A percentile compares a stretch with the other conserved stretches of the same genome.
These are phyloP conservation scores for Okapia johnstoni DNA, from an alignment of 2,113 vertebrate genomes.

Conservation along the genomic window DNA sequence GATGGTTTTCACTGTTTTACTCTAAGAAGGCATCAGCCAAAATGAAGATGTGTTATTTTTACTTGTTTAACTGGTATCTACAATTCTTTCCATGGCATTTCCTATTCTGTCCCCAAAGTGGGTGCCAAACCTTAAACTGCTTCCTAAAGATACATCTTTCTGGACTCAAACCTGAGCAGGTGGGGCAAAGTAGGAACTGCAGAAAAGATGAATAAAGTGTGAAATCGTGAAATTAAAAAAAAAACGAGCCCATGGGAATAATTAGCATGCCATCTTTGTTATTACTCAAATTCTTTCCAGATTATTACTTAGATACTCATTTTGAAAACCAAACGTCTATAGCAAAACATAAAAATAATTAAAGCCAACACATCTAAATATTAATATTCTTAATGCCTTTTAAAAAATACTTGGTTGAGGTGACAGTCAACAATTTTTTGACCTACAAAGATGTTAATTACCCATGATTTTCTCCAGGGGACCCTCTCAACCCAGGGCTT, in stretches of 20 bases:
- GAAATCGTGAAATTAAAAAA: not conserved
- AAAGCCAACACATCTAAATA: not conserved
- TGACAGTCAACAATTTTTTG: not conserved
- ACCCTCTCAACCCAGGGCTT: not conserved
- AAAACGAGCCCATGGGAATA: not conserved
- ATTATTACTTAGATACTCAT: not conserved
- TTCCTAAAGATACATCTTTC: not conserved
- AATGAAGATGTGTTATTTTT: not conserved
- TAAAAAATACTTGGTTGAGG: not conserved
- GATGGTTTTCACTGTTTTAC: not conserved
- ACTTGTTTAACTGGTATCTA: not conserved
- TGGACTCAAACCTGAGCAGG: not conserved
- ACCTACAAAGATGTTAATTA: not conserved
- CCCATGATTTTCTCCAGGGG: not conserved
- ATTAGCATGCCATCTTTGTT: not conserved
- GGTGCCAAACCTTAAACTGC: not conserved
- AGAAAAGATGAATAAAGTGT: not conserved
- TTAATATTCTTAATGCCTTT: not conserved
- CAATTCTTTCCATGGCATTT: not conserved
- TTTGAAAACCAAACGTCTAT: not conserved
- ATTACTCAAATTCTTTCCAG: not conserved
- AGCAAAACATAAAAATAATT: conserved; percentile 7
- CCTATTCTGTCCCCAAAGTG: not conserved
- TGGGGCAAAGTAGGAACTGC: not conserved
- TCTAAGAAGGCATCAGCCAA: not conserved